These are phyloP conservation scores for Tympanoctomys barrerae DNA, from an alignment of 2,797 vertebrate genomes.

Conservation along the genomic window DNA sequence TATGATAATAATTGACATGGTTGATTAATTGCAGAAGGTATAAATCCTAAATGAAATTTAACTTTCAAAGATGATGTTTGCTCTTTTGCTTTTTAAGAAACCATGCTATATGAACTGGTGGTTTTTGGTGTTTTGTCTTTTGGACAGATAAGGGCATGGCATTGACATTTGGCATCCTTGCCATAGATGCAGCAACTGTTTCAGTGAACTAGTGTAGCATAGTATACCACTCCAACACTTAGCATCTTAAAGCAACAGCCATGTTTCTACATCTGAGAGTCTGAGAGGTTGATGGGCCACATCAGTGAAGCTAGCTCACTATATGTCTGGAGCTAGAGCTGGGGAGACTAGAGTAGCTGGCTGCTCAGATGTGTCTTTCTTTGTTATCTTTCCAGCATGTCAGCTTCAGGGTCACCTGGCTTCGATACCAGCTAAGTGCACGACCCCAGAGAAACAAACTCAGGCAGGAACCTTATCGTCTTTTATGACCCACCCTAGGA, in stretches of 20 bases:
- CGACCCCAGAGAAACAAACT: conserved; percentile 1
- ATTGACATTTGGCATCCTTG: neutral
- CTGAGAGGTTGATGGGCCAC: neutral
- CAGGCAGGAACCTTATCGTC: neutral
- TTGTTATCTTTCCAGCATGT: neutral
- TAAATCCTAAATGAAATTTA: conserved; percentile 7
- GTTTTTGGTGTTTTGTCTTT: conserved; percentile 24
- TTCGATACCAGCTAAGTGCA: neutral
- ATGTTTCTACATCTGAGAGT: neutral
- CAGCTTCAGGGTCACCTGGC: neutral
- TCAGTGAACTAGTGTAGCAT: neutral
- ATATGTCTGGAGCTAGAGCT: neutral
- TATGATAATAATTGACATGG: conserved; percentile 30
- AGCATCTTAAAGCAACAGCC: neutral
- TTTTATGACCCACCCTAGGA: conserved; percentile 29
- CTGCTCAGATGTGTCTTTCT: neutral
- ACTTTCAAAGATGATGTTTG: neutral
- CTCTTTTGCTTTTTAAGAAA: conserved; percentile 14
- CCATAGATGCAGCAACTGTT: neutral
- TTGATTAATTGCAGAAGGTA: neutral
- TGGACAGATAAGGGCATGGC: neutral
- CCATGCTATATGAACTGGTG: neutral
- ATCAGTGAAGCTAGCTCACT: neutral
- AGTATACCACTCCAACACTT: neutral
- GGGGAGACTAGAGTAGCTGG: neutral